phyloP scores from a whole-genome alignment of 2,888 invertebrate genomes.

The Acrocyrtus sp. region DNA sequence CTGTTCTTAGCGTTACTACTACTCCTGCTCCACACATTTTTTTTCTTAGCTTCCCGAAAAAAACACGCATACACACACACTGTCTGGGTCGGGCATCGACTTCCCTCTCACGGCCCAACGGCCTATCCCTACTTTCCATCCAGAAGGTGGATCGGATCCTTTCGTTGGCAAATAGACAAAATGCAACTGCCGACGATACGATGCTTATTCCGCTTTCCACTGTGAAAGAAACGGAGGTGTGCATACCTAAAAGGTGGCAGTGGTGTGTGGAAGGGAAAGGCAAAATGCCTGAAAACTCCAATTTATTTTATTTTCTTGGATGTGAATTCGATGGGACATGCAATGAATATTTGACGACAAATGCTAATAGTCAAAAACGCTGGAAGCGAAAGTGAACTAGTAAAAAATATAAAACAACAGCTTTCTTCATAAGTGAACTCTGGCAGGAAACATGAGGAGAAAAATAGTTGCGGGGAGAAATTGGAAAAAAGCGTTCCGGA shows the following conservation, averaged over 20 bases:
- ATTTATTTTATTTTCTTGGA: too few relatives aligned
- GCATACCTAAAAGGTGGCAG: too few relatives aligned
- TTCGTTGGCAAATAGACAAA: conserved; percentile 6
- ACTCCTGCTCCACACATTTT: background rate
- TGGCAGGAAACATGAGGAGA: too few relatives aligned
- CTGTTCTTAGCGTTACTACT: too few relatives aligned
- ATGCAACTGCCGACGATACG: background rate
- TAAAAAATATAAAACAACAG: background rate
- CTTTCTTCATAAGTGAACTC: too few relatives aligned
- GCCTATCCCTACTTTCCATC: conserved; percentile 31
- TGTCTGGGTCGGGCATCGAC: conserved; percentile 54
- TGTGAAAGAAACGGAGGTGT: background rate
- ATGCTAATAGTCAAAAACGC: too few relatives aligned
- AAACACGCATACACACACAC: conserved; percentile 39
- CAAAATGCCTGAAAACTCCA: too few relatives aligned
- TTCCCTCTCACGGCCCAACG: conserved; percentile 38
- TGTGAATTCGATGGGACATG: too few relatives aligned
- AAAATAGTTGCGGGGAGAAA: background rate
- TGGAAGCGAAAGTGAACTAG: background rate
- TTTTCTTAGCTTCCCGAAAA: background rate
- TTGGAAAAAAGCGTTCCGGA: background rate
- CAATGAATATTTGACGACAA: background rate
- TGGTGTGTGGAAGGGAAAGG: too few relatives aligned
- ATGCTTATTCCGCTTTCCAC: background rate
- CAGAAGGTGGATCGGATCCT: conserved; percentile 21